Evolutionary conservation across 2,797 vertebrate species (phyloP).

Genomic region (Poecilia wingei): DNA sequence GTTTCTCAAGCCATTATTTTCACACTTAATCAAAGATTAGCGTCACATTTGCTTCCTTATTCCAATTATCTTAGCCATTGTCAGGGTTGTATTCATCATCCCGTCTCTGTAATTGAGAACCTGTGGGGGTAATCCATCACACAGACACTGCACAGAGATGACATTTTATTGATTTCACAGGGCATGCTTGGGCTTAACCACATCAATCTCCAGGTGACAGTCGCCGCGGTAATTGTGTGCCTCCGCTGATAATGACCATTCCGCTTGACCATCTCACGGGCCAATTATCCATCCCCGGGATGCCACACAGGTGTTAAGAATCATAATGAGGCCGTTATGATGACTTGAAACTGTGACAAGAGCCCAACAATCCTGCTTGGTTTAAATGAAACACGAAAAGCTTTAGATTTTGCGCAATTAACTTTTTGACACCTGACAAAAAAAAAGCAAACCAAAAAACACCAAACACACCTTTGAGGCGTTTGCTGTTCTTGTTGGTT

Average conservation of each 20-base stretch:
- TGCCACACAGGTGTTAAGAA: conserved; percentile 56
- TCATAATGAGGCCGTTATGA: conserved; percentile 54
- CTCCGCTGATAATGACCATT: conserved; percentile 62
- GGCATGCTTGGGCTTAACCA: conserved; percentile 59
- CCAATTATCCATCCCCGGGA: conserved; percentile 63
- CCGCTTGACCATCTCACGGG: conserved; percentile 64
- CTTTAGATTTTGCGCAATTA: conserved; percentile 35
- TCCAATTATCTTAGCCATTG: conserved; percentile 65
- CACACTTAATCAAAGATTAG: conserved; percentile 54
- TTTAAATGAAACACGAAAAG: conserved; percentile 17
- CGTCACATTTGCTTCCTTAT: conserved; percentile 53
- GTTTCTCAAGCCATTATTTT: conserved; percentile 30
- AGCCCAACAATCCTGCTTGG: conserved; percentile 10
- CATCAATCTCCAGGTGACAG: conserved; percentile 76
- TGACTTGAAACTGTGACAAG: conserved; percentile 24
- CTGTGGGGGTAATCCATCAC: conserved; percentile 74
- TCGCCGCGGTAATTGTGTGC: conserved; percentile 63
- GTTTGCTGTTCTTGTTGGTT: conserved; percentile 28
- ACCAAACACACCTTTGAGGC: background rate
- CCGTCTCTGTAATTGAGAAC: conserved; percentile 71
- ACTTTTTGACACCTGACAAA: conserved; percentile 28
- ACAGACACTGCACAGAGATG: conserved; percentile 67
- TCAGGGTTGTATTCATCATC: conserved; percentile 64
- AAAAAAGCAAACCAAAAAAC: no score
- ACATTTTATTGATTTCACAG: conserved; percentile 78